A percentile compares a stretch with the other conserved stretches of the same genome.
Evolutionary conservation across 1,140 invertebrate species (phyloP).

Genomic region (Drosophila lowei): DNA sequence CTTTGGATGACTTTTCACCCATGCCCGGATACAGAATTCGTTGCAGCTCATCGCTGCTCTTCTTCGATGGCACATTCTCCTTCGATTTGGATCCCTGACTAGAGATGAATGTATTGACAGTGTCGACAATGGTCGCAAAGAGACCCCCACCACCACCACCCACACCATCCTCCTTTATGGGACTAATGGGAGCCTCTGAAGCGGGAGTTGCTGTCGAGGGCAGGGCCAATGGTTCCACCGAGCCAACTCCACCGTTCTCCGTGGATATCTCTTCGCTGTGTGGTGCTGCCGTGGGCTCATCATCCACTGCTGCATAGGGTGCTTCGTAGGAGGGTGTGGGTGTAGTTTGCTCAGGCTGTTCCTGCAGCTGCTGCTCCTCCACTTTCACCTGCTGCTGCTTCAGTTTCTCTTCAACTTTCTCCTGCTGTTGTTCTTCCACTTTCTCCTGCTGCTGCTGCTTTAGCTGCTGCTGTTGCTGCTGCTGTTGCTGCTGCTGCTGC

Average conservation of each 20-base stretch:
- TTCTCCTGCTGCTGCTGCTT: constrained; percentile 3
- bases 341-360: constrained; percentile 40
- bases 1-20: background rate
- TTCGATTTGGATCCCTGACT: constrained; percentile 41
- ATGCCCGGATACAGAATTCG: constrained; percentile 55
- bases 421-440: constrained; percentile 2
- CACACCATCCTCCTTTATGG: constrained; percentile 45
- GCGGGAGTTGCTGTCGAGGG: constrained; percentile 26
- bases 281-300: constrained; percentile 52
- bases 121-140: constrained; percentile 75
- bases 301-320: constrained; percentile 38
- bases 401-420: constrained; percentile 1
- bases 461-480: constrained; percentile 1
- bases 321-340: constrained; percentile 31
- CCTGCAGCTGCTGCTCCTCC: background rate
- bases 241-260: constrained; percentile 17
- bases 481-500: background rate
- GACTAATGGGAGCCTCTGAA: constrained; percentile 27
- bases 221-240: constrained; percentile 44
- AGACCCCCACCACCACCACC: constrained; percentile 28
- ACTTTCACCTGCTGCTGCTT: background rate
- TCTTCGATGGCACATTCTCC: constrained; percentile 19
- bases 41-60: constrained; percentile 50
- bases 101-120: constrained; percentile 72
- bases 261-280: background rate